Evolutionary conservation across 2,113 vertebrate species (phyloP).

Genomic region (Hydropotes inermis): DNA sequence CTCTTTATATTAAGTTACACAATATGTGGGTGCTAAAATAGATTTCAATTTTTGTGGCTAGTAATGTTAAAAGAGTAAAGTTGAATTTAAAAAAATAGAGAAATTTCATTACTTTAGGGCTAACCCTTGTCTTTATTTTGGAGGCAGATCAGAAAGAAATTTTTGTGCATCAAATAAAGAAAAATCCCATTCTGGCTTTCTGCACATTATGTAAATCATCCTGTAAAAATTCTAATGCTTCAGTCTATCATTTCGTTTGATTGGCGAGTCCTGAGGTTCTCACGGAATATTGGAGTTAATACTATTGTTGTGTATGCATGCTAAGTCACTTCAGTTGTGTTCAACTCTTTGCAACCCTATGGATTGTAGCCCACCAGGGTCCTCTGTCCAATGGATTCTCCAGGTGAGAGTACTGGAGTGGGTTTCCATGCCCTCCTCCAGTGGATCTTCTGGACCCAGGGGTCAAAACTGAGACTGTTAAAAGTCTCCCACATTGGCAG

Average conservation of each 20-base stretch:
- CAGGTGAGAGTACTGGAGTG: not conserved
- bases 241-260: not conserved
- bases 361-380: not conserved
- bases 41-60: slow-evolving; percentile 14
- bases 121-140: slow-evolving; percentile 26
- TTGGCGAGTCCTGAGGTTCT: not conserved
- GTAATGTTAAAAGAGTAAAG: not conserved
- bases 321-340: not conserved
- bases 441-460: not conserved
- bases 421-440: not conserved
- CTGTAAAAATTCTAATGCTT: not conserved
- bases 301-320: not conserved
- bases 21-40: not conserved
- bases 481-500: not conserved
- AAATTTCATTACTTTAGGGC: slow-evolving; percentile 29
- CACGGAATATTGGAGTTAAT: not conserved
- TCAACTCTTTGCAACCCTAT: not conserved
- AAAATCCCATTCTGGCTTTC: not conserved
- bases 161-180: not conserved
- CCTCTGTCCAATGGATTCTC: not conserved
- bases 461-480: not conserved
- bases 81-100: slow-evolving; percentile 25
- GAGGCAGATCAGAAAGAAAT: slow-evolving; percentile 34
- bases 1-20: not conserved
- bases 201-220: not conserved